Evolutionary conservation across 2,888 invertebrate species (phyloP).

Genomic region (Callyntrura sp.): DNA sequence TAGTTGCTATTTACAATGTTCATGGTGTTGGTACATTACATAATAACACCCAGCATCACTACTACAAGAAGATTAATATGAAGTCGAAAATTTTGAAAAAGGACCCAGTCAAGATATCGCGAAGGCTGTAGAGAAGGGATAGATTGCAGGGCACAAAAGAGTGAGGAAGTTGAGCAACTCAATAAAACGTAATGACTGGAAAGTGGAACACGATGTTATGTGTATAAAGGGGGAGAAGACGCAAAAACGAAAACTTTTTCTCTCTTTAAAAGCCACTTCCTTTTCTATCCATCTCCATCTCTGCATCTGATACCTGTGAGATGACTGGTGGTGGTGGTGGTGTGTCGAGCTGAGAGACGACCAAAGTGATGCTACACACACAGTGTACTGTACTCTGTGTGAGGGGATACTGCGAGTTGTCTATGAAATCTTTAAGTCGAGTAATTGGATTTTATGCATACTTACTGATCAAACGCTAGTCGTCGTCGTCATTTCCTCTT

Average conservation of each 20-base stretch:
- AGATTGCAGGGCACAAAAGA: no score
- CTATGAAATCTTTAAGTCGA: constrained; percentile 24
- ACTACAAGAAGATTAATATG: constrained; percentile 35
- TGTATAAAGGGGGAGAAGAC: background rate
- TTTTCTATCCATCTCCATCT: background rate
- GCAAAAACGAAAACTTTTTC: background rate
- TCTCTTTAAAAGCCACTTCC: background rate
- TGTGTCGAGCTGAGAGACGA: background rate
- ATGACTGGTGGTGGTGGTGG: background rate
- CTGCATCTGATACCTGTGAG: background rate
- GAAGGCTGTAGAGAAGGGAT: background rate
- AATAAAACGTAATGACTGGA: constrained; percentile 53
- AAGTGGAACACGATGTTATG: constrained; percentile 28
- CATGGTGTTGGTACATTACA: no score
- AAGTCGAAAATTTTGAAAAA: background rate
- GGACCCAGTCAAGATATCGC: background rate
- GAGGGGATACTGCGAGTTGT: no score
- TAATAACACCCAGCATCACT: no score
- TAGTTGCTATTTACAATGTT: no score
- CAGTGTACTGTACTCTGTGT: no score
- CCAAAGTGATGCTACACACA: no score
- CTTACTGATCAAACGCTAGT: constrained; percentile 40
- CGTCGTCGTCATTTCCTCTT: constrained; percentile 16
- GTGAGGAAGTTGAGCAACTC: constrained; percentile 44
- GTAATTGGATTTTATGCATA: constrained; percentile 48